phyloP scores from a whole-genome alignment of 2,113 vertebrate genomes.

The Piaya cayana region DNA sequence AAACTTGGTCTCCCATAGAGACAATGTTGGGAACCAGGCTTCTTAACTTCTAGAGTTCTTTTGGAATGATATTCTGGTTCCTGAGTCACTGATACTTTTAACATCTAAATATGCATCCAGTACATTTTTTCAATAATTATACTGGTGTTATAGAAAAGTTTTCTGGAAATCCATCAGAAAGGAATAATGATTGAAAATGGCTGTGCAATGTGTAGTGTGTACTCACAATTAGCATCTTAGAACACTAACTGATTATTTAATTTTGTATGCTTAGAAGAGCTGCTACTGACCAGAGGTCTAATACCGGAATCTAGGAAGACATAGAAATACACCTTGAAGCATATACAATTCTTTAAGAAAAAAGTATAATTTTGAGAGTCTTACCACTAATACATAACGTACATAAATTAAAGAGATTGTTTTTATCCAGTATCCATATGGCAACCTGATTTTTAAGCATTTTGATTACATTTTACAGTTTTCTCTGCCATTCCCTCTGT shows the following conservation, averaged over 20 bases:
- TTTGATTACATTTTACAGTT: background rate
- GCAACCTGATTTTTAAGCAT: background rate
- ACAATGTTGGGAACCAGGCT: background rate
- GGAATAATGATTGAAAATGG: background rate
- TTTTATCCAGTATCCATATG: background rate
- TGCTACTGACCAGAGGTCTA: background rate
- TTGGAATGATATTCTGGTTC: background rate
- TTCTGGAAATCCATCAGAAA: background rate
- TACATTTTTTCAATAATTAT: background rate
- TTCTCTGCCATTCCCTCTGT: background rate
- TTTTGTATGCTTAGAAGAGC: background rate
- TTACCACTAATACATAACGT: background rate
- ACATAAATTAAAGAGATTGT: background rate
- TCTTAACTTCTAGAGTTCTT: background rate
- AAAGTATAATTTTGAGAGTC: background rate
- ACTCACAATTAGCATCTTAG: background rate
- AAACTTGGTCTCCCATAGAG: background rate
- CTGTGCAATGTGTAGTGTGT: background rate
- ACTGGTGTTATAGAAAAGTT: background rate
- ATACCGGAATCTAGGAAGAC: background rate
- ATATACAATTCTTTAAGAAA: background rate
- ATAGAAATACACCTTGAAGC: background rate
- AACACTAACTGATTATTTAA: background rate
- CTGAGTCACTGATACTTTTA: background rate
- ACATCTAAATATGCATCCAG: background rate